A percentile compares a stretch with the other conserved stretches of the same genome.
Conservation (phyloP, 2,888 invertebrate species). For the Tinea semifulvella region DNA sequence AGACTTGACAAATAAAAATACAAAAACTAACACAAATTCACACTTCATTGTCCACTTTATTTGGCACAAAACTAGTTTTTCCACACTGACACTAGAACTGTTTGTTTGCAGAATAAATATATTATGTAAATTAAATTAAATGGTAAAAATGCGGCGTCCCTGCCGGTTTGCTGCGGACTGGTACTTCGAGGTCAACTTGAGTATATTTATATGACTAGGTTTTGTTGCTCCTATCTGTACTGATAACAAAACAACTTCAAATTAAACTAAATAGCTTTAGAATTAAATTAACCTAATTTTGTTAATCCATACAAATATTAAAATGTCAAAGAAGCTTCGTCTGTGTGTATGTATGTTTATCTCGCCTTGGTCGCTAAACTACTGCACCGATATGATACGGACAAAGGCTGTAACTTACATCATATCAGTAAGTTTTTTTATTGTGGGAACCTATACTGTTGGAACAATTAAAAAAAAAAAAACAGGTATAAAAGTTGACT, state of each 20-base stretch:
- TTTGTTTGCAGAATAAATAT: slow-evolving; percentile 8
- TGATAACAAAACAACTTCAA: slow-evolving; percentile 26
- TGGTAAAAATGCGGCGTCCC: slow-evolving; percentile 20
- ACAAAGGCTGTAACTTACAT: no score
- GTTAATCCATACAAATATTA: no score
- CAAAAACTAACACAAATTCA: slow-evolving; percentile 28
- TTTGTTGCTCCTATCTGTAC: slow-evolving; percentile 35
- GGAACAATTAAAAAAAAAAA: no score
- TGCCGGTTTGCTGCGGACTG: slow-evolving; percentile 38
- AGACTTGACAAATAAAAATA: slow-evolving; percentile 10
- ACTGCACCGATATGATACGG: no score
- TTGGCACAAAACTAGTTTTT: slow-evolving; percentile 8
- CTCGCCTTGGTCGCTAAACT: no score
- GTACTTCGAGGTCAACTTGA: slow-evolving; percentile 49
- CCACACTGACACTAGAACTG: background rate
- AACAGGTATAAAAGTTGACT: no score
- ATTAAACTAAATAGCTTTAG: no score
- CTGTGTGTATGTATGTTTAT: no score
- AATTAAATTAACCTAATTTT: no score
- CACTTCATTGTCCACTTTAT: slow-evolving; percentile 27
- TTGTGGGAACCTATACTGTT: no score
- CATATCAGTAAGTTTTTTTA: no score
- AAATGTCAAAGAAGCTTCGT: no score
- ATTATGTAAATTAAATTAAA: slow-evolving; percentile 8
- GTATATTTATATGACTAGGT: slow-evolving; percentile 37